These are phyloP conservation scores for Orthochromis malagaraziensis DNA, from an alignment of 2,113 vertebrate genomes.

Conservation along the genomic window DNA sequence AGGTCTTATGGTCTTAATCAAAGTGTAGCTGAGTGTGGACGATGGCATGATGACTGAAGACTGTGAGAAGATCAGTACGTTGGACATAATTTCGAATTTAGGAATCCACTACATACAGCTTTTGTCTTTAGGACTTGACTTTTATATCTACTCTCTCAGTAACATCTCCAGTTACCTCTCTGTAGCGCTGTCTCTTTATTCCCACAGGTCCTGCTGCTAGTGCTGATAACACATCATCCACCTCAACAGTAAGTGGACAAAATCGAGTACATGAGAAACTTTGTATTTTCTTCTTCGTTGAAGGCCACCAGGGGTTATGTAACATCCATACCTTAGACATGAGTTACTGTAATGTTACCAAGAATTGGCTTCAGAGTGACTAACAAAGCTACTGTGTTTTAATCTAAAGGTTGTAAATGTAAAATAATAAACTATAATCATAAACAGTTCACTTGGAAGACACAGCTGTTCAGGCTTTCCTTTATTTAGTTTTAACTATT, in stretches of 20 bases:
- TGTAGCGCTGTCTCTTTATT: not conserved
- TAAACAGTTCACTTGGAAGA: not conserved
- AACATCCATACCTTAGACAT: not conserved
- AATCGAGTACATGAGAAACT: not conserved
- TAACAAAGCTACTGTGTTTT: not conserved
- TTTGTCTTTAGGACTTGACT: not conserved
- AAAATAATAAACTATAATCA: not conserved
- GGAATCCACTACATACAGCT: not conserved
- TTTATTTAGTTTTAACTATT: not conserved
- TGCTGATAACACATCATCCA: not conserved
- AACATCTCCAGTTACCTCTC: not conserved
- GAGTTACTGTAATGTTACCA: too few relatives aligned
- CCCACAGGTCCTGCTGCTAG: slow-evolving; percentile 6
- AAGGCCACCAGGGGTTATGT: not conserved
- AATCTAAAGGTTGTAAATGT: not conserved
- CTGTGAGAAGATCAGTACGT: slow-evolving; percentile 17
- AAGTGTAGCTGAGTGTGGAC: not conserved
- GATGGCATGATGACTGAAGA: slow-evolving; percentile 32
- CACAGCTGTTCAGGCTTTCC: not conserved
- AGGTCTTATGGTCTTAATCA: not conserved
- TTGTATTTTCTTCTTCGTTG: not conserved
- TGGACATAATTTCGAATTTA: not conserved
- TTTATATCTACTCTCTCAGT: not conserved
- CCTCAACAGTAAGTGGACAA: slow-evolving; percentile 18
- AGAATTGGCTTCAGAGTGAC: not conserved